phyloP scores from a whole-genome alignment of 92 coral and sea anemone species.

The Hydrozoanthus gracilis region DNA sequence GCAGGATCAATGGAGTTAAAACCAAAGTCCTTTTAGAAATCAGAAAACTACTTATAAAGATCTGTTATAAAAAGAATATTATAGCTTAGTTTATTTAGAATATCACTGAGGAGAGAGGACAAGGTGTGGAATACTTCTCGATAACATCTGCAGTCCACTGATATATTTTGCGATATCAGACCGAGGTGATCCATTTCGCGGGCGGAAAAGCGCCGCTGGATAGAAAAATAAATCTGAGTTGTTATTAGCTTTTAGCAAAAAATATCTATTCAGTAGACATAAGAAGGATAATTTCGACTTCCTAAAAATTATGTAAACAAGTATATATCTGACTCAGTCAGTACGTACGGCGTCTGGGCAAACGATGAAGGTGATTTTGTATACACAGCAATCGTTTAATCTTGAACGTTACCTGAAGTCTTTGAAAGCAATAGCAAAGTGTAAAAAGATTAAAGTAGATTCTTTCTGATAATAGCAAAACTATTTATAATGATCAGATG shows the following conservation, averaged over 20 bases:
- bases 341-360: not conserved
- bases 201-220: constrained; percentile 34
- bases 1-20: not conserved
- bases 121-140: constrained; percentile 20
- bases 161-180: constrained; percentile 26
- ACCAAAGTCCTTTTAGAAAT: not conserved
- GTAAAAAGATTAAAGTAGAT: constrained; percentile 28
- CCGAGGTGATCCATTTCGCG: constrained; percentile 34
- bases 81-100: not conserved
- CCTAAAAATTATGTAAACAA: not conserved
- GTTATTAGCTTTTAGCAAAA: not conserved
- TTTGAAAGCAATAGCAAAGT: not conserved
- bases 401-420: not conserved
- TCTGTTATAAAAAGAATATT: not conserved
- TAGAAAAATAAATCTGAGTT: not conserved
- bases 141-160: constrained; percentile 28
- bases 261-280: constrained; percentile 4
- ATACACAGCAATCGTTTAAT: not conserved
- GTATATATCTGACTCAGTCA: not conserved
- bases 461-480: constrained; percentile 9
- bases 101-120: not conserved
- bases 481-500: constrained; percentile 11
- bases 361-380: not conserved
- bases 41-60: not conserved
- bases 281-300: not conserved